These are phyloP conservation scores for Equus przewalskii DNA, from an alignment of 2,113 vertebrate genomes.

Conservation along the genomic window DNA sequence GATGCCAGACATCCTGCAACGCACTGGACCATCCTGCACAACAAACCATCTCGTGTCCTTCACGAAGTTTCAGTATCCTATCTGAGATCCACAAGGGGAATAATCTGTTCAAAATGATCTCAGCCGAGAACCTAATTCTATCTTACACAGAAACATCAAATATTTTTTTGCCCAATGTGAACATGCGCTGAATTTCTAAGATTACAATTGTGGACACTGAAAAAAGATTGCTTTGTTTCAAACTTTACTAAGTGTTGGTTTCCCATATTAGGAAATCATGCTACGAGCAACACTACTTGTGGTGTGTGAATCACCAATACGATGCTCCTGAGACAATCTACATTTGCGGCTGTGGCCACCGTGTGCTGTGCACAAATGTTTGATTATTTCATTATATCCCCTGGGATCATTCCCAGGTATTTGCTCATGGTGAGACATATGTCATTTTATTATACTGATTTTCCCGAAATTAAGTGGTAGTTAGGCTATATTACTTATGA, in stretches of 20 bases:
- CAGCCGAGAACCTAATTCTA: background rate
- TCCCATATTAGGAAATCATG: background rate
- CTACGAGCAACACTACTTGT: background rate
- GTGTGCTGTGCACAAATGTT: background rate
- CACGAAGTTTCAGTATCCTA: background rate
- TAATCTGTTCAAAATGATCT: constrained; percentile 12
- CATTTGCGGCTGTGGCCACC: background rate
- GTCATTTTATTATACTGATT: background rate
- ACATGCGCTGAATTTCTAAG: background rate
- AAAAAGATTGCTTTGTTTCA: background rate
- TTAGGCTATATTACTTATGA: background rate
- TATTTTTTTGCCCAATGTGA: background rate
- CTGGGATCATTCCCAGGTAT: background rate
- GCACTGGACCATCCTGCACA: background rate
- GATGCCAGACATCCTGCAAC: background rate
- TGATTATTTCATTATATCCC: background rate
- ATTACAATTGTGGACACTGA: background rate
- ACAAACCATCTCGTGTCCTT: background rate
- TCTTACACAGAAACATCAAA: constrained; percentile 1
- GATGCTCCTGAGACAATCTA: background rate
- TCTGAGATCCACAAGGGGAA: background rate
- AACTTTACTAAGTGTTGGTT: background rate
- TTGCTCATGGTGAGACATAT: background rate
- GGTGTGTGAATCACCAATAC: background rate
- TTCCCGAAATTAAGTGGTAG: background rate